A percentile compares a stretch with the other conserved stretches of the same genome.
Conservation (phyloP, 2,797 vertebrate species). For the Chloroceryle amazona region DNA sequence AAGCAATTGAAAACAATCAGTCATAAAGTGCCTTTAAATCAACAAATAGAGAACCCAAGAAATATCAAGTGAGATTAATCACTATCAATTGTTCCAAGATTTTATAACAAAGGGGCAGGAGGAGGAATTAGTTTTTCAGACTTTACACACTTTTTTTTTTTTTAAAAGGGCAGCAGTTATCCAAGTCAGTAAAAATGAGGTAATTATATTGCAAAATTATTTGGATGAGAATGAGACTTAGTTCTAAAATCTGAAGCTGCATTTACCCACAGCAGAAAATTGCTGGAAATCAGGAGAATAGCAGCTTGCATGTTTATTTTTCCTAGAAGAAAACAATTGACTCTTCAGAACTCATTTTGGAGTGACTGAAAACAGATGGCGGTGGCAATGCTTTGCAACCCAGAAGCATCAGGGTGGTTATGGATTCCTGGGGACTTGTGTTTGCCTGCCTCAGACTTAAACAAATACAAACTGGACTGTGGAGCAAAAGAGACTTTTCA, state of each 20-base stretch:
- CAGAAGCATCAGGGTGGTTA: slow-evolving; percentile 40
- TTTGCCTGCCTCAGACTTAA: slow-evolving; percentile 22
- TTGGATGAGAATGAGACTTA: slow-evolving; percentile 61
- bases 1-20: slow-evolving; percentile 69
- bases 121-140: slow-evolving; percentile 66
- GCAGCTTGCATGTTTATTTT: slow-evolving; percentile 72
- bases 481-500: not conserved
- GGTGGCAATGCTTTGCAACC: slow-evolving; percentile 45
- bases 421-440: slow-evolving; percentile 47
- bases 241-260: slow-evolving; percentile 66
- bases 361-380: slow-evolving; percentile 69
- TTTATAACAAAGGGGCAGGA: slow-evolving; percentile 54
- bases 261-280: slow-evolving; percentile 75
- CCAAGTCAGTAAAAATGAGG: slow-evolving; percentile 82
- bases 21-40: slow-evolving; percentile 74
- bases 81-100: slow-evolving; percentile 71
- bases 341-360: slow-evolving; percentile 63
- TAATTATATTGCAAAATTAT: slow-evolving; percentile 81
- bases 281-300: slow-evolving; percentile 72
- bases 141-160: slow-evolving; percentile 1
- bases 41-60: slow-evolving; percentile 70
- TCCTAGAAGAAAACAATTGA: slow-evolving; percentile 75
- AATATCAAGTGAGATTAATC: slow-evolving; percentile 78
- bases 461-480: not conserved
- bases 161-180: slow-evolving; percentile 53